phyloP scores from a whole-genome alignment of 2,797 vertebrate genomes.

The Sebastes steindachneri region DNA sequence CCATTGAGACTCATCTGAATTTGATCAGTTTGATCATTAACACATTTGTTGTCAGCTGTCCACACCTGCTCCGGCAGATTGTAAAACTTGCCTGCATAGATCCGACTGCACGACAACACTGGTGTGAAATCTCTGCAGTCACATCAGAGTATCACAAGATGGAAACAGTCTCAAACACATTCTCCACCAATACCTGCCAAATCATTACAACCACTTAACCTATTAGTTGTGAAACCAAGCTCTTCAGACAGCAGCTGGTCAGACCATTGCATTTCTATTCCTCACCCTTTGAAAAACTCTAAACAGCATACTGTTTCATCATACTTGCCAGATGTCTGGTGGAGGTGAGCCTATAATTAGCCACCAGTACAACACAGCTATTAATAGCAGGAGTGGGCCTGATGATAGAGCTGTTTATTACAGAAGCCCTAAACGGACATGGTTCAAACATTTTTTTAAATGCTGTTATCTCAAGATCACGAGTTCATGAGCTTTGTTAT shows the following conservation, averaged over 20 bases:
- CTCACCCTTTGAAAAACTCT: slow-evolving; percentile 23
- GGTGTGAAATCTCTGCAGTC: slow-evolving; percentile 2
- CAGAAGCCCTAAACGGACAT: no score
- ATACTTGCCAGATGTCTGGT: not conserved
- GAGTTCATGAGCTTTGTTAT: no score
- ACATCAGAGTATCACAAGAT: not conserved
- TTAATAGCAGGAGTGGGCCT: not conserved
- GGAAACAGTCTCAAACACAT: not conserved
- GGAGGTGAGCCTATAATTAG: slow-evolving; percentile 41
- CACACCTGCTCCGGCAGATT: not conserved
- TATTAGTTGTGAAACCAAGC: not conserved
- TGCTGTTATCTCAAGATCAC: no score
- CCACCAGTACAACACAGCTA: not conserved
- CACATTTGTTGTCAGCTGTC: not conserved
- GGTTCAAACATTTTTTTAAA: no score
- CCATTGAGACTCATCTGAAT: not conserved
- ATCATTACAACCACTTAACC: not conserved
- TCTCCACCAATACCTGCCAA: not conserved
- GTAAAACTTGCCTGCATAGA: not conserved
- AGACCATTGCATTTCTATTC: slow-evolving; percentile 44
- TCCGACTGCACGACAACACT: not conserved
- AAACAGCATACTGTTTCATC: slow-evolving; percentile 13
- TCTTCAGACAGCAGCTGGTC: slow-evolving; percentile 27
- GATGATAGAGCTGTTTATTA: not conserved
- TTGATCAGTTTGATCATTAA: not conserved